Evolutionary conservation across 2,797 vertebrate species (phyloP), one percentile per base, ranked within the genome.

Genomic region (Coracias cyanogaster): DNA sequence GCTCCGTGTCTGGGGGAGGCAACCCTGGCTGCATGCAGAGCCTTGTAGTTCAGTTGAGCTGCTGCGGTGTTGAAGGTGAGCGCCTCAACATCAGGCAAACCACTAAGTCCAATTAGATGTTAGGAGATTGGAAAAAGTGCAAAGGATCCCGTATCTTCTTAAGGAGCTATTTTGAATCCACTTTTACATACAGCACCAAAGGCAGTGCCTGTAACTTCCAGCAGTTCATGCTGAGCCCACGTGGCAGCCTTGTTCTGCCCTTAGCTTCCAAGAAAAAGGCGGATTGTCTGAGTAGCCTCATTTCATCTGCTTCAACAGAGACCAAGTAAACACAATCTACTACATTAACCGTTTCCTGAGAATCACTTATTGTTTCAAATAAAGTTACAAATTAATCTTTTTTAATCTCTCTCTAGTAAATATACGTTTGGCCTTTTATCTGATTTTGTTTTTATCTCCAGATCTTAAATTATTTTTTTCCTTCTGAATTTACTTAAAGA

Each of bases 21-120:
- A 14, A 18, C 9, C 2, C 2, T 15, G 52, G 24, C 39, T 71
- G 57, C 57, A 43, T 6, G 12, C n/a, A 65, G 25, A 67, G 41
- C n/a, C 54, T 46, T 69, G 41, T 7, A 26, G 21, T 14, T 55
- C 35, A 16, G 3, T 0, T 39, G 73, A n/a, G 62, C 24, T 77
- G 55, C 73, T 62, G 60, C 17, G 41, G 7, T 2, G 37, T 11
- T 57, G 22, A 82, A 57, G 11, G 31, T 15, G 54, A 87, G 21
- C 48, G 25, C 7, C 51, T 76, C 37, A 79, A 21, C 37, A 54
- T 6, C 25, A 70, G 37, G 24, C 29, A 45, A 57, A 77, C 14
- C 13, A 19, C 0, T 1, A 10, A 1, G 3, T 19, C 15, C 52
- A n/a, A 0, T 37, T 29, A 57, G 17, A 28, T 18, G 1, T 0